A percentile compares a stretch with the other conserved stretches of the same genome.
Conservation (phyloP, 2,797 vertebrate genomes). For the Sebastiscus albofasciatus region DNA sequence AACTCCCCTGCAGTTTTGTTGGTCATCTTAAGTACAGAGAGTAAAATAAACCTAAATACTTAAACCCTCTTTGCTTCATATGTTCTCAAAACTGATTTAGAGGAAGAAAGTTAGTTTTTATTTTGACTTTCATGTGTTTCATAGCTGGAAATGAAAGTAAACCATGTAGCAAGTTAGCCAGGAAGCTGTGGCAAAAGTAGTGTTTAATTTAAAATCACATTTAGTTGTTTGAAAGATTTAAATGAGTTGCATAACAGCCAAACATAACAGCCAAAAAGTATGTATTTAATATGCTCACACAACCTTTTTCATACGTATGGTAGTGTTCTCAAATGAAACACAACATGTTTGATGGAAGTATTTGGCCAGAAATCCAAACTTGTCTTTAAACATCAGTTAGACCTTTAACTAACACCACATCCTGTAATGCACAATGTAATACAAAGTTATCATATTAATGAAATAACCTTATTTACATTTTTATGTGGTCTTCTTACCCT, state of each 20-base stretch:
- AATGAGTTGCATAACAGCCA: neutral
- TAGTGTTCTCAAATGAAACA: neutral
- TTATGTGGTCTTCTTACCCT: neutral
- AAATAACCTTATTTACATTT: neutral
- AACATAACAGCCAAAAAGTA: neutral
- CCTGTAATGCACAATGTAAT: neutral
- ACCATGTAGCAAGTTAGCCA: neutral
- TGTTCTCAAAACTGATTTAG: neutral
- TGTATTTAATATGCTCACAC: neutral
- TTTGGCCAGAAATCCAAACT: neutral
- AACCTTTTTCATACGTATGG: neutral
- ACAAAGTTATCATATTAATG: too few species aligned
- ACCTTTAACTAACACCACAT: neutral
- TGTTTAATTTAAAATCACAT: neutral
- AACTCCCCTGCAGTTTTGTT: neutral
- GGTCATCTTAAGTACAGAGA: neutral
- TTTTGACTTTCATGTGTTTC: neutral
- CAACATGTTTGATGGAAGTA: neutral
- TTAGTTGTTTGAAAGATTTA: neutral
- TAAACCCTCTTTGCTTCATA: neutral
- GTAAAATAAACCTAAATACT: neutral
- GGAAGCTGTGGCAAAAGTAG: neutral
- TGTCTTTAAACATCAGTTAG: neutral
- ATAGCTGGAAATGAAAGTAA: neutral
- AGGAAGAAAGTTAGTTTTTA: neutral